Evolutionary conservation across 1,140 invertebrate genomes (phyloP), one percentile per base, ranked within the genome.

Genomic region (Andrena cerasifolii): DNA sequence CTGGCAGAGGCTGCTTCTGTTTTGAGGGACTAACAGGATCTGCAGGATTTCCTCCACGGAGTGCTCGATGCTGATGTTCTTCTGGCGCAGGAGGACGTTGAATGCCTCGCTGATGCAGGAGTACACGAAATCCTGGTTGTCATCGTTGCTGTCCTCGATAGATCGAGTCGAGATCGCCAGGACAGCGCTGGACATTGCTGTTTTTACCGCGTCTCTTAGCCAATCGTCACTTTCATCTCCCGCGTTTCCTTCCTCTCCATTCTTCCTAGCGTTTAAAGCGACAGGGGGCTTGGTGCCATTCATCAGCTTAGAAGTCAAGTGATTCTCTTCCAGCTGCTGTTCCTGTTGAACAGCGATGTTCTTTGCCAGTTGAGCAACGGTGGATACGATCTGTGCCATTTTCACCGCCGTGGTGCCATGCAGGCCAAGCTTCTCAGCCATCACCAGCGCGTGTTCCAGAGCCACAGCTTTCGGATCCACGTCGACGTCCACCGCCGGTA

Each of bases 401-500:
- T 93, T 93, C 0, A 93, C 87, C 0, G 93, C 91, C 0, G 87
- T 86, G 24, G 84, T 83, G 2, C 91, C 90, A 47, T 91, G 90
- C 0, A 94, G 76, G 28, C 91, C 90, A 2, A 94, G 83, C 54
- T 93, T 92, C 79, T 92, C 90, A 3, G 91, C 89, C 40, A 93
- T 84, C 0, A 88, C 83, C 8, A 92, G 83, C 5, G 93, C 93
- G 5, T 92, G 89, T 47, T 93, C 91, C 16, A 93, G 81, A 14
- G 91, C 92, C 1, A 90, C 82, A 0, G 90, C 90, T 45, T 93
- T 94, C 56, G 94, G 92, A 87, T 95, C 94, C 21, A 95, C 88
- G 63, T 95, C 92, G 18, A 95, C 93, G 85, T 94, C 94, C 2
- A 95, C 95, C 6, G 93, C 92, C 2, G 95, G 95, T 72, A 96